phyloP scores from a whole-genome alignment of 2,797 vertebrate species.

The Poeciliopsis infans region DNA sequence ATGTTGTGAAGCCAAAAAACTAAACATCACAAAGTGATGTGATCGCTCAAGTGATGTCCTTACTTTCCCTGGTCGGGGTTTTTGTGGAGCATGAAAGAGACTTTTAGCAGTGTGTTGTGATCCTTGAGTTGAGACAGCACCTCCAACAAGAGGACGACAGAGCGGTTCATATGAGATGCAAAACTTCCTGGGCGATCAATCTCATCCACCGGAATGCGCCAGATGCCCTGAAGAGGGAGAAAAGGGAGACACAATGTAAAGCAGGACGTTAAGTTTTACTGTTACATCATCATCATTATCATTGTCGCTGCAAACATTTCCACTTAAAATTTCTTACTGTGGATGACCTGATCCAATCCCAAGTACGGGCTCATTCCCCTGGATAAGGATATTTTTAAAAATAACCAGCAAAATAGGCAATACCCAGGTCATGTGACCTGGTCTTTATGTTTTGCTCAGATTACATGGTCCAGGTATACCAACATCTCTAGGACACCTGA shows the following conservation, averaged over 20 bases:
- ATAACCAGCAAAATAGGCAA: not conserved
- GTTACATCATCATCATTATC: not conserved
- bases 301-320: not conserved
- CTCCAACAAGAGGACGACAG: slow-evolving; percentile 93
- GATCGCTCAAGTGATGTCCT: slow-evolving; percentile 50
- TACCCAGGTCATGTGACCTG: not conserved
- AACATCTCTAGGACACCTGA: not conserved
- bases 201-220: slow-evolving; percentile 99
- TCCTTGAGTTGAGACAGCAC: slow-evolving; percentile 95
- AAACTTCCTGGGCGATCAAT: slow-evolving; percentile 99
- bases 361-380: not conserved
- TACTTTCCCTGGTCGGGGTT: slow-evolving; percentile 99
- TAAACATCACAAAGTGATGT: slow-evolving; percentile 5
- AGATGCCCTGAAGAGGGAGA: slow-evolving; percentile 89
- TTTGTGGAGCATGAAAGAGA: slow-evolving; percentile 98
- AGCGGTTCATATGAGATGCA: slow-evolving; percentile 99
- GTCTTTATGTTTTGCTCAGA: not conserved
- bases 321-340: not conserved
- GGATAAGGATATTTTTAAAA: not conserved
- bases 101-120: slow-evolving; percentile 93
- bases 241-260: not conserved
- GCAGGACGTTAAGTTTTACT: not conserved
- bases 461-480: not conserved
- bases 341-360: not conserved
- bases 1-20: slow-evolving; percentile 39